phyloP scores from a whole-genome alignment of 1,140 invertebrate species.

The Heliconius melpomene region DNA sequence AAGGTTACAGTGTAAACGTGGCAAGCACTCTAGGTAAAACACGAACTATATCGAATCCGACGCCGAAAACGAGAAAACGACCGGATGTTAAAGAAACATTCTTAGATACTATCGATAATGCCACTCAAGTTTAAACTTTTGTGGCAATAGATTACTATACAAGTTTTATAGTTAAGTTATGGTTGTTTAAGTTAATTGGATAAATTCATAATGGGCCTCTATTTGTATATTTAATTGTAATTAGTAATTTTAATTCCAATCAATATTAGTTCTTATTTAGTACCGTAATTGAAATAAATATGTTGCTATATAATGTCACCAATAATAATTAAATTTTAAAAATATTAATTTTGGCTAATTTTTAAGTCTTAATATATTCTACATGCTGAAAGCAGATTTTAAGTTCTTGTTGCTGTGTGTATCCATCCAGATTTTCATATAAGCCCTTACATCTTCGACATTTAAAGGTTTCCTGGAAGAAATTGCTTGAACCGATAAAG shows the following conservation, averaged over 20 bases:
- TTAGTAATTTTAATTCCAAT: neutral
- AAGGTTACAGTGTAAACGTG: slow-evolving; percentile 60
- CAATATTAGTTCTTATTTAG: neutral
- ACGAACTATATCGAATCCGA: slow-evolving; percentile 55
- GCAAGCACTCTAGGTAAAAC: slow-evolving; percentile 57
- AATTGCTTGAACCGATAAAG: too few relatives aligned
- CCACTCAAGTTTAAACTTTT: slow-evolving; percentile 4
- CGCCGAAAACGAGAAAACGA: slow-evolving; percentile 59
- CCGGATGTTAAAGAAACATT: slow-evolving; percentile 70
- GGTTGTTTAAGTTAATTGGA: neutral
- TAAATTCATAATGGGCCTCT: neutral
- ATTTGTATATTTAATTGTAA: slow-evolving; percentile 18
- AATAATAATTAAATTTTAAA: too few relatives aligned
- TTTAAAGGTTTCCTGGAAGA: too few relatives aligned
- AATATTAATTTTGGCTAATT: too few relatives aligned
- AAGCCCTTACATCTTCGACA: too few relatives aligned
- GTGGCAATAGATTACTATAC: neutral
- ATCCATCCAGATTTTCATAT: too few relatives aligned
- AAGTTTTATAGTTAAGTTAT: neutral
- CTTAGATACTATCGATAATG: slow-evolving; percentile 52
- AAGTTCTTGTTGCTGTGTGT: too few relatives aligned
- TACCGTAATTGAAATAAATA: too few relatives aligned
- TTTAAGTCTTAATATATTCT: too few relatives aligned
- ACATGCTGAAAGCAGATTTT: too few relatives aligned
- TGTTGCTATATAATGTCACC: too few relatives aligned